phyloP scores from a whole-genome alignment of 2,888 invertebrate species.

The Hybos culiciformis region DNA sequence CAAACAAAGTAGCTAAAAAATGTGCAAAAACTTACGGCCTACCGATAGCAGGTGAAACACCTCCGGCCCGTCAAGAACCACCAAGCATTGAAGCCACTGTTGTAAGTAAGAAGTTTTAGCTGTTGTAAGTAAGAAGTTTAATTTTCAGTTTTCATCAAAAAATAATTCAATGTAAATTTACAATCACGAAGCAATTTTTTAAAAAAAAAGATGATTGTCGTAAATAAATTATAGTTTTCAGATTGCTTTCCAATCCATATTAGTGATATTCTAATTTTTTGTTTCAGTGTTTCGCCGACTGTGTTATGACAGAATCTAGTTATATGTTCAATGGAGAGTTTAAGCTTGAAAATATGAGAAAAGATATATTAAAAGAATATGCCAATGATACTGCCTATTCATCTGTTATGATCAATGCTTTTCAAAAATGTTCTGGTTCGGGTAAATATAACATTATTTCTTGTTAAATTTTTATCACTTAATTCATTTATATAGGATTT shows the following conservation, averaged over 20 bases:
- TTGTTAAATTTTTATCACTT: neutral
- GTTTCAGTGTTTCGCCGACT: constrained; percentile 30
- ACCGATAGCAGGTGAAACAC: constrained; percentile 16
- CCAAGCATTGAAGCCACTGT: constrained; percentile 25
- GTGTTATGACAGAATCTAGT: constrained; percentile 25
- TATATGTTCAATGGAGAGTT: constrained; percentile 17
- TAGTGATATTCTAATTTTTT: neutral
- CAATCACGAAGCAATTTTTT: neutral
- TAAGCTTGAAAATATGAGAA: constrained; percentile 16
- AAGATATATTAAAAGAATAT: constrained; percentile 22
- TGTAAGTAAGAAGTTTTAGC: constrained; percentile 14
- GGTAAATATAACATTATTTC: too few species aligned
- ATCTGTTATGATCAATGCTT: constrained; percentile 24
- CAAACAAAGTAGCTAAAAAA: constrained; percentile 22
- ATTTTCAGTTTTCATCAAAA: neutral
- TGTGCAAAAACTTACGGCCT: constrained; percentile 24
- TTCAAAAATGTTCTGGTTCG: constrained; percentile 23
- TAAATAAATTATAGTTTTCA: neutral
- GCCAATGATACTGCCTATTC: constrained; percentile 25
- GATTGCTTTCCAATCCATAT: too few species aligned
- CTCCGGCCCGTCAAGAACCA: constrained; percentile 8
- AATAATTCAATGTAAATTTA: neutral
- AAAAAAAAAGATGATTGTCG: neutral
- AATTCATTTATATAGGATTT: neutral
- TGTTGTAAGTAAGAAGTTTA: neutral